Base-by-base conservation (phyloP, 2,888 invertebrate genomes). In the Phytoseiulus persimilis region DNA sequence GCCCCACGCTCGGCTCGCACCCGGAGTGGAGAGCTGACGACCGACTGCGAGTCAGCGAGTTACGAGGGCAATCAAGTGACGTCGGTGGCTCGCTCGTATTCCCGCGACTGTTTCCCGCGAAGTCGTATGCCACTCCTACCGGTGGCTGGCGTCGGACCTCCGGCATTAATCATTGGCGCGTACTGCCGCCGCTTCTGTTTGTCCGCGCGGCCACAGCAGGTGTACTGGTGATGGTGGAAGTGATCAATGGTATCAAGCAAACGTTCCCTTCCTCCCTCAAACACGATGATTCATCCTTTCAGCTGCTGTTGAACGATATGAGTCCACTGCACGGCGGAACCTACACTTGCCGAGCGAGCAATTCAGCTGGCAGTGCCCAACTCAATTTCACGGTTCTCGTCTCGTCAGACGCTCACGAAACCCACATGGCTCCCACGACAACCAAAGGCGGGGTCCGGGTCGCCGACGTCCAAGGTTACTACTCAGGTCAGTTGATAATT, bases 381-480 rank as follows among this genome's bases (percentile, higher is more conserved):
- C 39, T 33, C 11, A 87, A 87, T 31, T 87, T 87, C 87, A 87
- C 87, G 28, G 87, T 87, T n/a, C 87, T 39, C n/a, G 87, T 87
- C 31, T 11, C 33, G 5, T 87, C 87, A 28, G 87, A 87, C 87
- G 87, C 87, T 31, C 87, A 87, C 39, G 87, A 87, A 23, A 87
- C 87, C 31, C 87, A 87, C 23, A 87, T 87, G 87, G 87, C 87
- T 45, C 33, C 87, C n/a, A 87, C 87, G 28, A 87, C 87, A 87
- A 87, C 87, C n/a, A 87, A 87, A 87, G 87, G 87, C 32, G 33
- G 87, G n/a, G 87, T 87, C 87, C 32, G 87, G n/a, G 45, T 33
- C n/a, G 39, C 87, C 39, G 87, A 87, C 32, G 87, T 33, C n/a
- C 87, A 87, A 0, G 87, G 87, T 31, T 87, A 87, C 87, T 87